phyloP scores from a whole-genome alignment of 2,797 vertebrate species.

The Eulemur coronatus region DNA sequence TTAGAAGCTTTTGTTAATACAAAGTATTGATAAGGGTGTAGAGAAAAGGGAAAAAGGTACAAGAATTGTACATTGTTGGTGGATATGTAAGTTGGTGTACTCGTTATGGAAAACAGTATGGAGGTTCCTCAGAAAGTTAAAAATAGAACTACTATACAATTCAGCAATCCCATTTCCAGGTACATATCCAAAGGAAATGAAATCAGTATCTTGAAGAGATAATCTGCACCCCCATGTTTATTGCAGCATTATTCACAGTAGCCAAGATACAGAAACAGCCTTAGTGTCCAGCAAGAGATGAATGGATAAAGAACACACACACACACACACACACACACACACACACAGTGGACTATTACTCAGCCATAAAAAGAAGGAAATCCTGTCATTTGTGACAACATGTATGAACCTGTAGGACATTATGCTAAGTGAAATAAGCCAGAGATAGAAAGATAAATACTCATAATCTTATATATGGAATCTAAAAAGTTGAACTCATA shows the following conservation, averaged over 20 bases:
- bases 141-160: not conserved
- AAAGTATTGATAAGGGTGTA: not conserved
- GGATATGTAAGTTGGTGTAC: not conserved
- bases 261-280: not conserved
- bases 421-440: not conserved
- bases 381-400: not conserved
- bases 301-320: not conserved
- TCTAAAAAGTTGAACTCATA: not conserved
- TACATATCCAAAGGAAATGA: not conserved
- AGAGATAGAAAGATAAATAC: not conserved
- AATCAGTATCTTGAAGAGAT: not conserved
- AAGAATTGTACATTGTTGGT: not conserved
- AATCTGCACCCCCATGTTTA: not conserved
- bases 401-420: not conserved
- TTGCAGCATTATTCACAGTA: not conserved
- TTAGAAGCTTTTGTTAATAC: not conserved
- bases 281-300: not conserved
- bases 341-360: not conserved
- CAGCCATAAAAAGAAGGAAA: not conserved
- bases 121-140: not conserved
- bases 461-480: not conserved
- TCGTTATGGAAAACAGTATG: not conserved
- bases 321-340: not conserved
- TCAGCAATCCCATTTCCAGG: not conserved
- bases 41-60: not conserved